Evolutionary conservation across 2,113 vertebrate genomes (phyloP).

Genomic region (Lepus americanus): DNA sequence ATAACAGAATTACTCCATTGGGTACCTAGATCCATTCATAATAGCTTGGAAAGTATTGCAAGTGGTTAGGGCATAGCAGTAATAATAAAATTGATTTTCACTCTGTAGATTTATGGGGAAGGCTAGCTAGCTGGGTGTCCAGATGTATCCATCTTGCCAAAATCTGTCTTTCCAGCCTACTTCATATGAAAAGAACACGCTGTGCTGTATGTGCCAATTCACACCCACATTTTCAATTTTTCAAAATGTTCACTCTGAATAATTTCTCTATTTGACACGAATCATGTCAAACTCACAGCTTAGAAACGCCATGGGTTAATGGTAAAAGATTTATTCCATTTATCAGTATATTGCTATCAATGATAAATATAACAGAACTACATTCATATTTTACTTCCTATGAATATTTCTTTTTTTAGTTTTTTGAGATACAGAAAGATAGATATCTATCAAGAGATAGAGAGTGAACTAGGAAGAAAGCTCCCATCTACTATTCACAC

Average conservation of each 20-base stretch:
- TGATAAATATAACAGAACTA: not conserved
- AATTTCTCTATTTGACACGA: not conserved
- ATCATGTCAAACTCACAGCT: not conserved
- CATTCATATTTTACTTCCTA: not conserved
- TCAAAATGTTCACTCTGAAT: not conserved
- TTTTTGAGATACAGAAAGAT: too few species aligned
- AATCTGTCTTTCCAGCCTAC: not conserved
- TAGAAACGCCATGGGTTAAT: not conserved
- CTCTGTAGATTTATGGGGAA: not conserved
- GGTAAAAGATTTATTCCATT: not conserved
- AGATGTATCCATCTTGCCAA: not conserved
- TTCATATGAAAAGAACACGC: not conserved
- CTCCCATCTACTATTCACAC: too few species aligned
- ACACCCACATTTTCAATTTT: not conserved
- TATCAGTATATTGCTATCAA: not conserved
- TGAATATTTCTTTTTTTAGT: not conserved
- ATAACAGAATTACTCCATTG: not conserved
- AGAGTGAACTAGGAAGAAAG: too few species aligned
- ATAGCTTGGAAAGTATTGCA: not conserved
- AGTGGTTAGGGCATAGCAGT: not conserved
- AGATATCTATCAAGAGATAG: too few species aligned
- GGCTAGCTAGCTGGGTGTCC: not conserved
- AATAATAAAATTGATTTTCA: not conserved
- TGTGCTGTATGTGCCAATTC: fast-evolving
- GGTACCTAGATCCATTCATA: not conserved